Conservation (phyloP, 2,888 invertebrate species). For the Tachystola acroxantha region DNA sequence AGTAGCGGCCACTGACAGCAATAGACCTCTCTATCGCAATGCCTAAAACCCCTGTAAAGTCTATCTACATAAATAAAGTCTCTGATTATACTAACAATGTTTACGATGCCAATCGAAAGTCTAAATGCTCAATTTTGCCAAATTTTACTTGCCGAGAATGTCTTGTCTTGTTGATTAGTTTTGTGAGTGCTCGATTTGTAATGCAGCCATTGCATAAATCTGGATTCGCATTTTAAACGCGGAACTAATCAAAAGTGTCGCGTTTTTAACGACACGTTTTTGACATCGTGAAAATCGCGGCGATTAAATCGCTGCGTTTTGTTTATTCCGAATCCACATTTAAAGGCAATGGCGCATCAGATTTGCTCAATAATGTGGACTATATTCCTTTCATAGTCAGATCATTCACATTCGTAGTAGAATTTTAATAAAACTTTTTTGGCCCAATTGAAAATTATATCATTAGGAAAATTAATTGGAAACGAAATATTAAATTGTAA, state of each 20-base stretch:
- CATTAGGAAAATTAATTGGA: conserved; percentile 47
- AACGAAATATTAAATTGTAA: conserved; percentile 57
- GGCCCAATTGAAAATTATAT: conserved; percentile 59
- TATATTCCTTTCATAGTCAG: conserved; percentile 48
- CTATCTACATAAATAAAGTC: no score
- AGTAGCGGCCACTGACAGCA: no score
- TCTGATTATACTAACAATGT: conserved; percentile 38
- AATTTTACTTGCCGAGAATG: conserved; percentile 73
- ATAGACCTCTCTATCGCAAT: no score
- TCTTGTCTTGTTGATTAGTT: conserved; percentile 65
- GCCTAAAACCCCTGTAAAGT: no score
- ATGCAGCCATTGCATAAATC: conserved; percentile 33
- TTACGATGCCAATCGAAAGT: conserved; percentile 69
- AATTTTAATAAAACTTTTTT: conserved; percentile 24
- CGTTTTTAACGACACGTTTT: conserved; percentile 27
- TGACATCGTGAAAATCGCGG: conserved; percentile 28
- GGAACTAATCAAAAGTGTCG: no score
- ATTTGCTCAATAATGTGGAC: conserved; percentile 65
- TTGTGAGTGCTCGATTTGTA: conserved; percentile 39
- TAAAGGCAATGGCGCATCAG: conserved; percentile 34
- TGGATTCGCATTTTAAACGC: no score
- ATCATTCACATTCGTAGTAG: conserved; percentile 37
- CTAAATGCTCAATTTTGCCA: conserved; percentile 78
- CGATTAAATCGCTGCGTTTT: no score
- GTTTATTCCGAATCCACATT: no score